phyloP scores from a whole-genome alignment of 2,797 vertebrate genomes.

The Acrocephalus scirpaceus region DNA sequence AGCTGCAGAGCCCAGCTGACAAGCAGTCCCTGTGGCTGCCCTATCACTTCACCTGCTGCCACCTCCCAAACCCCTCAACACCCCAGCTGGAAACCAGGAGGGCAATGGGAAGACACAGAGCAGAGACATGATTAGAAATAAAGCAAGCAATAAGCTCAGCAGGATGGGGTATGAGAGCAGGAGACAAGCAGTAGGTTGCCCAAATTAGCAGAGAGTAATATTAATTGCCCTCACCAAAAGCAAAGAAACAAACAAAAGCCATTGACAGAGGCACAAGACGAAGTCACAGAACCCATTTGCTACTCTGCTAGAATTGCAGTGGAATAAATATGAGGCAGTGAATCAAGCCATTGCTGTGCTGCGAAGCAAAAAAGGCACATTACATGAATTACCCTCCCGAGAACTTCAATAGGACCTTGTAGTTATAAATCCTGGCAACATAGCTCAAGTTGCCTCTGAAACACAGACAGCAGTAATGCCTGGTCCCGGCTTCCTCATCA shows the following conservation, averaged over 20 bases:
- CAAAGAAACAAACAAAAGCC: conserved; percentile 36
- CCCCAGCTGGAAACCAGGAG: background rate
- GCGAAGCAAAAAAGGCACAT: conserved; percentile 11
- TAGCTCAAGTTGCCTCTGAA: background rate
- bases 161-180: background rate
- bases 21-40: background rate
- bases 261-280: background rate
- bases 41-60: background rate
- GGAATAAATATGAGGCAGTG: background rate
- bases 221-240: background rate
- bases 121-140: background rate
- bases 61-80: background rate
- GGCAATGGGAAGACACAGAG: background rate
- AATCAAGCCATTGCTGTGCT: conserved; percentile 29
- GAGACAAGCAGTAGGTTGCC: background rate
- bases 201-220: background rate
- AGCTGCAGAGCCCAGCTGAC: background rate
- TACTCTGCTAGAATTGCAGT: background rate
- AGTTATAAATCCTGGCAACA: conserved; percentile 42
- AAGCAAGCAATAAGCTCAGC: background rate
- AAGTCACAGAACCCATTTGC: conserved; percentile 12
- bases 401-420: conserved; percentile 5
- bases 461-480: background rate
- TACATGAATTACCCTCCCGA: conserved; percentile 13
- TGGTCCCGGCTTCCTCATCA: background rate